Conservation (phyloP, 2,888 invertebrate species). For the Autographa gamma region DNA sequence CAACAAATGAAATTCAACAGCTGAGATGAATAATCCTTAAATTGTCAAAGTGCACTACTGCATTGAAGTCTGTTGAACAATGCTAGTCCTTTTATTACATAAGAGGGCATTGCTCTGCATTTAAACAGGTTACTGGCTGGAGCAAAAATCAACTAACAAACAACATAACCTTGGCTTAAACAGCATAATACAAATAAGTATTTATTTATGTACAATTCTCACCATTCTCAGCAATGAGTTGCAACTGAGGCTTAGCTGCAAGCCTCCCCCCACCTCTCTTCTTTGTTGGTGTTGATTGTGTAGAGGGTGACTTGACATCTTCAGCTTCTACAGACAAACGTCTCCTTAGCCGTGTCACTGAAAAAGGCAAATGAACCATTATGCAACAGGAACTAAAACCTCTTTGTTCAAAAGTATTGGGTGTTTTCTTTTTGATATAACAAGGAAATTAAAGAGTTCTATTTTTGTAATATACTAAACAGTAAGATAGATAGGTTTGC, state of each 20-base stretch:
- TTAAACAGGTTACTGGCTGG: neutral
- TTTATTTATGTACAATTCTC: slow-evolving; percentile 31
- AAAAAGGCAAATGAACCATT: slow-evolving; percentile 34
- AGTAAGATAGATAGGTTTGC: neutral
- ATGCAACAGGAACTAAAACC: neutral
- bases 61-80: neutral
- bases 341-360: slow-evolving; percentile 76
- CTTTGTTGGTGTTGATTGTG: slow-evolving; percentile 80
- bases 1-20: neutral
- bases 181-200: neutral
- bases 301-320: slow-evolving; percentile 75
- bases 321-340: slow-evolving; percentile 81
- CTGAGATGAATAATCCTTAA: neutral
- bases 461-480: neutral
- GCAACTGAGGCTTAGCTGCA: slow-evolving; percentile 79
- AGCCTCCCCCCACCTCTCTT: slow-evolving; percentile 75
- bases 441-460: neutral
- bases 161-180: neutral
- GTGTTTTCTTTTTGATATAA: neutral
- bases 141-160: neutral
- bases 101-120: neutral
- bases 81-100: neutral
- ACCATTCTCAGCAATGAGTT: slow-evolving; percentile 84
- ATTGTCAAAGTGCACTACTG: neutral
- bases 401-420: neutral